These are phyloP conservation scores for Lochmaea crataegi DNA, from an alignment of 2,888 invertebrate species.

Conservation along the genomic window DNA sequence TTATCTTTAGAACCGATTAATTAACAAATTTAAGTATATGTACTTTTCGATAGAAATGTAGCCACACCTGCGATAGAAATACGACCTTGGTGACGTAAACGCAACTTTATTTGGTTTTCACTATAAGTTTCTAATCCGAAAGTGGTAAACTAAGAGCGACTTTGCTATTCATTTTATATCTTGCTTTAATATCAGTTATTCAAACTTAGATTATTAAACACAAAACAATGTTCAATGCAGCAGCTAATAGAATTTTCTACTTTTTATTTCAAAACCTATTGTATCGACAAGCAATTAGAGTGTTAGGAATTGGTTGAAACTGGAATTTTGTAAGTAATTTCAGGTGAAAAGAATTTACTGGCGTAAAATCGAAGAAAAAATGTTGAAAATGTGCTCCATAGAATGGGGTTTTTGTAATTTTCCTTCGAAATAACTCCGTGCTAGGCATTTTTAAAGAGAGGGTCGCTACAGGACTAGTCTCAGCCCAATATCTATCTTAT, in stretches of 20 bases:
- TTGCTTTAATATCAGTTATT: too few relatives aligned
- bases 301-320: slow-evolving; percentile 21
- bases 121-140: too few relatives aligned
- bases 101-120: too few relatives aligned
- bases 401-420: slow-evolving; percentile 64
- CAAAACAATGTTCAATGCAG: neutral
- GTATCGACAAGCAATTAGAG: slow-evolving; percentile 30
- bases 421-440: slow-evolving; percentile 64
- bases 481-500: neutral
- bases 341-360: slow-evolving; percentile 44
- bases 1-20: too few relatives aligned
- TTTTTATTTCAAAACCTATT: slow-evolving; percentile 20
- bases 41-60: too few relatives aligned
- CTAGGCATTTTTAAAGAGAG: slow-evolving; percentile 59
- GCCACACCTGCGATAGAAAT: too few relatives aligned
- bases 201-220: too few relatives aligned
- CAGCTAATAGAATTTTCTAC: slow-evolving; percentile 22
- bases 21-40: too few relatives aligned
- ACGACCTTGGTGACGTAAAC: too few relatives aligned
- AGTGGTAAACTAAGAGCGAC: too few relatives aligned
- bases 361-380: slow-evolving; percentile 44
- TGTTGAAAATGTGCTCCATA: slow-evolving; percentile 56
- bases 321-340: slow-evolving; percentile 37
- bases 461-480: slow-evolving; percentile 41
- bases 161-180: too few relatives aligned